Conservation (phyloP, 2,888 invertebrate genomes). For the Leptothorax acervorum region DNA sequence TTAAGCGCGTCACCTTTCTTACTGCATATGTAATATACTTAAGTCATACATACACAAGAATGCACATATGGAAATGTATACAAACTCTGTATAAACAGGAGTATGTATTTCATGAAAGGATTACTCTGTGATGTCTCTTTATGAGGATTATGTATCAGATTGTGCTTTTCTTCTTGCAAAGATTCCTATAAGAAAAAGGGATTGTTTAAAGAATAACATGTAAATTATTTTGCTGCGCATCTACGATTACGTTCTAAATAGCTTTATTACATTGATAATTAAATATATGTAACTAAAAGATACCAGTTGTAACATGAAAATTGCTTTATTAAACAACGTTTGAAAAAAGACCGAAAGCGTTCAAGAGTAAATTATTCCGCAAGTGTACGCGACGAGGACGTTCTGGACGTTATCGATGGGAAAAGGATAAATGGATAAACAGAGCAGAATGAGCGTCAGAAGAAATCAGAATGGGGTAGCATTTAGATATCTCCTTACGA, state of each 20-base stretch:
- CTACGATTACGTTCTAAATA: not conserved
- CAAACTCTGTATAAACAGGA: not conserved
- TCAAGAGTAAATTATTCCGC: not conserved
- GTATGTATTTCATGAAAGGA: not conserved
- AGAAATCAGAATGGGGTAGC: not conserved
- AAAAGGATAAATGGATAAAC: not conserved
- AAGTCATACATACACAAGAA: not conserved
- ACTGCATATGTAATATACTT: constrained; percentile 11
- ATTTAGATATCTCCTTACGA: not conserved
- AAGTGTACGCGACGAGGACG: too few relatives aligned
- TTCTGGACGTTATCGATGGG: not conserved
- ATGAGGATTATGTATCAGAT: not conserved
- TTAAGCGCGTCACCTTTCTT: constrained; percentile 64
- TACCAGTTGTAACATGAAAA: too few relatives aligned
- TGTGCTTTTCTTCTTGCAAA: not conserved
- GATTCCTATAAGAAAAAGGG: constrained; percentile 10
- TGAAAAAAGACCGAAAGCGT: not conserved
- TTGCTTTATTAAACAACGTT: too few relatives aligned
- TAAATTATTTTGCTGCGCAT: not conserved
- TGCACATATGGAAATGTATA: not conserved
- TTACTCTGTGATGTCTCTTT: not conserved
- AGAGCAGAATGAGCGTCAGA: not conserved
- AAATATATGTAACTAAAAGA: not conserved
- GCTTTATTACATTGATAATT: not conserved
- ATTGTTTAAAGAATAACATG: not conserved